These are phyloP conservation scores for Typhlichthys eigenmanni DNA, from an alignment of 2,797 vertebrate species.

Conservation along the genomic window DNA sequence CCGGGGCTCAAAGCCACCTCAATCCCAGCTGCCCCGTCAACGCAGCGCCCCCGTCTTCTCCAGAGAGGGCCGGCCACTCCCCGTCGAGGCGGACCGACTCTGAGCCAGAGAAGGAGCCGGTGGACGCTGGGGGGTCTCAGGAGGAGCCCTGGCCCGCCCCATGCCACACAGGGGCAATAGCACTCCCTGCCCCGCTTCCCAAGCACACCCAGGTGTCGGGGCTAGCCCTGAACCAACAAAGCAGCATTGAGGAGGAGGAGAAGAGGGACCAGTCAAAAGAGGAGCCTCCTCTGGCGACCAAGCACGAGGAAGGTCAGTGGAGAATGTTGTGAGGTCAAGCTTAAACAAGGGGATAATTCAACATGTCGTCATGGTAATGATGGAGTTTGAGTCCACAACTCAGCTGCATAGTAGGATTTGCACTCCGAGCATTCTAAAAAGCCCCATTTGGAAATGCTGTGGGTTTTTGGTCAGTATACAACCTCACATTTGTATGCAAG, in stretches of 20 bases:
- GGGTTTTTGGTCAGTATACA: no score
- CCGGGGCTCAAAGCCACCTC: constrained; percentile 24
- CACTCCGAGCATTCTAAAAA: no score
- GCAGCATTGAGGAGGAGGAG: constrained; percentile 68
- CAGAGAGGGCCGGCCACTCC: constrained; percentile 22
- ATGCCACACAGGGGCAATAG: constrained; percentile 5
- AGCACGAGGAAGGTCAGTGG: constrained; percentile 81
- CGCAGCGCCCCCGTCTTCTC: constrained; percentile 6
- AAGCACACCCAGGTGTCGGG: constrained; percentile 8
- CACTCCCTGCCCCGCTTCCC: constrained; percentile 3
- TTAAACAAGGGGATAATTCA: no score
- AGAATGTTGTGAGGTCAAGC: neutral
- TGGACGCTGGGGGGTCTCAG: constrained; percentile 25
- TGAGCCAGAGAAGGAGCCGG: constrained; percentile 31
- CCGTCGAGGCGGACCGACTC: constrained; percentile 4
- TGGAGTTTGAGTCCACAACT: no score
- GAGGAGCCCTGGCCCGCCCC: constrained; percentile 22
- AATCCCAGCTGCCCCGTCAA: constrained; percentile 20
- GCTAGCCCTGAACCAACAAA: constrained; percentile 14
- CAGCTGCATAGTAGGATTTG: no score
- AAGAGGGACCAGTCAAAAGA: constrained; percentile 85
- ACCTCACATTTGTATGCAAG: no score
- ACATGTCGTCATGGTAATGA: no score
- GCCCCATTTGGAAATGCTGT: no score
- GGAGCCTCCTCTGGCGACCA: constrained; percentile 73